A percentile compares a stretch with the other conserved stretches of the same genome.
Evolutionary conservation across 2,113 vertebrate genomes (phyloP).

Genomic region (Corynorhinus townsendii): DNA sequence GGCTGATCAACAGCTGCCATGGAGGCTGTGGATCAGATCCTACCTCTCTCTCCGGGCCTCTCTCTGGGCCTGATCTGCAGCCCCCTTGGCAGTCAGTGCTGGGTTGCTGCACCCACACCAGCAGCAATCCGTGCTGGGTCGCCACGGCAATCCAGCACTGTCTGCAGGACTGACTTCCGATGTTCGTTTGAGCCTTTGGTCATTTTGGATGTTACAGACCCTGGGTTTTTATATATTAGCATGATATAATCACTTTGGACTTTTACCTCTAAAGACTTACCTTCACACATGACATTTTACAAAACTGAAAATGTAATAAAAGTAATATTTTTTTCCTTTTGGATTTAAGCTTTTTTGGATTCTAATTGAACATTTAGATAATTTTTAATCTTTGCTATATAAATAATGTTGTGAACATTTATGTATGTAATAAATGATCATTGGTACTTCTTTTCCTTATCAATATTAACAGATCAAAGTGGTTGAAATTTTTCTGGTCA

Average conservation of each 20-base stretch:
- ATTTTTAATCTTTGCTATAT: background rate
- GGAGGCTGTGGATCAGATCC: too few species aligned
- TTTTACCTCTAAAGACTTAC: background rate
- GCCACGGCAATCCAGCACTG: too few species aligned
- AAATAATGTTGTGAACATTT: constrained; percentile 4
- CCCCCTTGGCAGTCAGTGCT: too few species aligned
- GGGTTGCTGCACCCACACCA: too few species aligned
- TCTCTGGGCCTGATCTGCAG: too few species aligned
- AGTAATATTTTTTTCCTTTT: background rate
- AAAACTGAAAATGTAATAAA: background rate
- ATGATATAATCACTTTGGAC: background rate
- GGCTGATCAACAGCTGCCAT: too few species aligned
- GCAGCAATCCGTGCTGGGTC: too few species aligned
- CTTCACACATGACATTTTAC: background rate
- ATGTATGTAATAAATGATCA: background rate
- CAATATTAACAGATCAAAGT: background rate
- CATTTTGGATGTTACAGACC: too few species aligned
- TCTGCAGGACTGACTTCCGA: too few species aligned
- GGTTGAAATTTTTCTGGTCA: background rate
- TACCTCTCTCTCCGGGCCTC: too few species aligned
- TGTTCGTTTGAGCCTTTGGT: too few species aligned
- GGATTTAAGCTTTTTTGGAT: background rate
- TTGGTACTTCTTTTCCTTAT: background rate
- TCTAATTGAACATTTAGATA: background rate
- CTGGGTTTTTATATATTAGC: too few species aligned